These are phyloP conservation scores for Tetranychus piercei DNA, from an alignment of 2,888 invertebrate genomes.

Conservation along the genomic window DNA sequence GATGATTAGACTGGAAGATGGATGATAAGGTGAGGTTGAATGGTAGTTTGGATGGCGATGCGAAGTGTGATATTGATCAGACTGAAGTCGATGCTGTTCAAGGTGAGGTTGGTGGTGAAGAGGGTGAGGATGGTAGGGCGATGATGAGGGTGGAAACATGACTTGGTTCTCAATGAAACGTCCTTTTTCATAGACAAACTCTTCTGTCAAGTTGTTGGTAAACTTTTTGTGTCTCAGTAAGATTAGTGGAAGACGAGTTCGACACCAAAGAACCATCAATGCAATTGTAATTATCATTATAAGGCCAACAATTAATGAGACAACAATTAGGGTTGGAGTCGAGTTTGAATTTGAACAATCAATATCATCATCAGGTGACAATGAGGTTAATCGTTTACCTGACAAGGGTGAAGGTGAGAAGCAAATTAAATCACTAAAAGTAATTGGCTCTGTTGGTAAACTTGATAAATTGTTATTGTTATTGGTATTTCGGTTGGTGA, in stretches of 20 bases:
- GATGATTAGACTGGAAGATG: background rate
- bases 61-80: background rate
- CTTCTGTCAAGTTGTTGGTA: constrained; percentile 6
- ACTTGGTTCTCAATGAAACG: constrained; percentile 16
- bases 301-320: background rate
- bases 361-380: background rate
- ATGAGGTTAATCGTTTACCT: background rate
- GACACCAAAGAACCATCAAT: constrained; percentile 11
- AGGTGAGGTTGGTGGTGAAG: background rate
- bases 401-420: background rate
- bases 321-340: background rate
- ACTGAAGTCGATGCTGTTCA: background rate
- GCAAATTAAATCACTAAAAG: background rate
- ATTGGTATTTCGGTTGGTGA: background rate
- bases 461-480: background rate
- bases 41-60: background rate
- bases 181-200: constrained; percentile 15
- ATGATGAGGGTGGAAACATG: constrained; percentile 13
- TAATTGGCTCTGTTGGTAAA: background rate
- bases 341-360: background rate
- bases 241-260: constrained; percentile 9
- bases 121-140: background rate
- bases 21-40: background rate
- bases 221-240: constrained; percentile 14
- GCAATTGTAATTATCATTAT: constrained; percentile 1